Conservation (phyloP, 2,888 invertebrate genomes). For the Lasioglossum vierecki region DNA sequence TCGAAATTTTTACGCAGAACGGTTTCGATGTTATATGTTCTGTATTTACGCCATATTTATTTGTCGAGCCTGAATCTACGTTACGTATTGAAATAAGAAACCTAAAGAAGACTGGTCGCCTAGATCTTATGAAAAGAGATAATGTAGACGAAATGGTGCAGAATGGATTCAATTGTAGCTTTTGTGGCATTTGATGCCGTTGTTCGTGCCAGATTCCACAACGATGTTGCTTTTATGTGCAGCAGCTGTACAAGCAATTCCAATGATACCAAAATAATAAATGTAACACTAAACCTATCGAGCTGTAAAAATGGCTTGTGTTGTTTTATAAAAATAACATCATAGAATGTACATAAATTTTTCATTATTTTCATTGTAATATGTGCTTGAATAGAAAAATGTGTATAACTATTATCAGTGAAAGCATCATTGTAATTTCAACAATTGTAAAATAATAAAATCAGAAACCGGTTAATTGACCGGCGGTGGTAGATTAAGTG, state of each 20-base stretch:
- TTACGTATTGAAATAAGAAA: not conserved
- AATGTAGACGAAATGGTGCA: not conserved
- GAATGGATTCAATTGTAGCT: slow-evolving; percentile 2
- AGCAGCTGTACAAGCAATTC: not conserved
- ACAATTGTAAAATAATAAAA: too few species aligned
- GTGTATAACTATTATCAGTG: too few species aligned
- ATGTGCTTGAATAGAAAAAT: too few species aligned
- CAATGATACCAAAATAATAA: not conserved
- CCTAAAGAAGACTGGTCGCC: not conserved
- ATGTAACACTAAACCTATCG: not conserved
- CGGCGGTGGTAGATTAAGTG: too few species aligned
- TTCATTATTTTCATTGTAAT: too few species aligned
- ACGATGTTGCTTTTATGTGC: not conserved
- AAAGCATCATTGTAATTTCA: too few species aligned
- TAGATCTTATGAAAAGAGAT: not conserved
- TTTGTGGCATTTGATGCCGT: not conserved
- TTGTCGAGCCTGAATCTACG: not conserved
- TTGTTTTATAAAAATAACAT: too few species aligned
- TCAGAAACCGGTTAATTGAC: too few species aligned
- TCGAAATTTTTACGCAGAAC: not conserved
- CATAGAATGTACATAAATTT: too few species aligned
- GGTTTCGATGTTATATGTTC: not conserved
- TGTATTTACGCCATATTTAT: not conserved
- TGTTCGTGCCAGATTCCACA: not conserved
- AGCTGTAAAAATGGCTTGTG: too few species aligned